Conservation (phyloP, 2,113 vertebrate species). For the Thamnophis sirtalis region DNA sequence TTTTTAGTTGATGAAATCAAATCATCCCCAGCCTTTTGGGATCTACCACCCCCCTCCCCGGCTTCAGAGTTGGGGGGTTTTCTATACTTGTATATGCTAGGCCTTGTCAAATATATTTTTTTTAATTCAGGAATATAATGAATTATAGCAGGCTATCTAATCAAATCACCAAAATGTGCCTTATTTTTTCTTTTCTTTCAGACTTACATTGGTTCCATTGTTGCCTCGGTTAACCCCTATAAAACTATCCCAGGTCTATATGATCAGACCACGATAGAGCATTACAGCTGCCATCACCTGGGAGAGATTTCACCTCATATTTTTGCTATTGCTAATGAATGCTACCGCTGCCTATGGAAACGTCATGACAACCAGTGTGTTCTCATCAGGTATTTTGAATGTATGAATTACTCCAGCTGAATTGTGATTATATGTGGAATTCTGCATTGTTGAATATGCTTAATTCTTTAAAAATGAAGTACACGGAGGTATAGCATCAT, state of each 20-base stretch:
- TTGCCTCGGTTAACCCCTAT: slow-evolving; percentile 94
- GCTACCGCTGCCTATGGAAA: slow-evolving; percentile 95
- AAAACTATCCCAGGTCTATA: slow-evolving; percentile 84
- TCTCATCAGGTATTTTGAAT: slow-evolving; percentile 86
- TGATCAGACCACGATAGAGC: slow-evolving; percentile 71
- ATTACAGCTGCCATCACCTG: slow-evolving; percentile 83
- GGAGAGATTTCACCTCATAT: slow-evolving; percentile 90
- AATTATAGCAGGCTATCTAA: neutral
- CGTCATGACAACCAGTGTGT: slow-evolving; percentile 92
- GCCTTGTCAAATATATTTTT: accelerated
- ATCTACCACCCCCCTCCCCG: neutral
- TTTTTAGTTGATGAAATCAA: neutral
- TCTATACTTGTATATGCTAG: accelerated
- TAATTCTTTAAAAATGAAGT: neutral
- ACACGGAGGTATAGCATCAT: neutral
- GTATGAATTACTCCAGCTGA: neutral
- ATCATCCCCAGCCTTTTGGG: neutral
- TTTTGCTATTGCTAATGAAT: slow-evolving; percentile 93
- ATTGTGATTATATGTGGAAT: neutral
- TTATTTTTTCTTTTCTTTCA: slow-evolving; percentile 57
- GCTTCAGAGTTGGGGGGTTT: neutral
- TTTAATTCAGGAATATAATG: too few relatives aligned
- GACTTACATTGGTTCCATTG: slow-evolving; percentile 96
- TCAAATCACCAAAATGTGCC: neutral
- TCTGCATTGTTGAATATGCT: neutral